Percentiles rank a stretch among this genome's conserved stretches.
These are phyloP conservation scores for Anadara kagoshimensis DNA, from an alignment of 1,140 invertebrate genomes.

Conservation along the genomic window DNA sequence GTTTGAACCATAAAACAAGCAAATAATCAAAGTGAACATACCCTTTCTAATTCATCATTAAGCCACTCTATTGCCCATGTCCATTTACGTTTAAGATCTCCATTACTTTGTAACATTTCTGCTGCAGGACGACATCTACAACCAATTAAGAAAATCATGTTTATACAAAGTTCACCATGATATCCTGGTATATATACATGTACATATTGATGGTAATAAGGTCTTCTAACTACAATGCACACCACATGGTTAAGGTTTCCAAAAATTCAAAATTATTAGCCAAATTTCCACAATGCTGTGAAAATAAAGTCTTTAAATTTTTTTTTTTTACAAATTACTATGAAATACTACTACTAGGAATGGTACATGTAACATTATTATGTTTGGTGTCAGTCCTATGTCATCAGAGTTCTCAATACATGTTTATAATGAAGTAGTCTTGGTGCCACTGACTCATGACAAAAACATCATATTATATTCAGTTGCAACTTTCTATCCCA, in stretches of 20 bases:
- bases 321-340: no score
- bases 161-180: background rate
- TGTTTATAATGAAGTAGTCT: no score
- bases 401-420: no score
- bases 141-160: conserved; percentile 15
- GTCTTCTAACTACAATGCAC: background rate
- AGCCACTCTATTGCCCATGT: conserved; percentile 92
- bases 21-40: conserved; percentile 41
- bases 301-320: no score
- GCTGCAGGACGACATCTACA: conserved; percentile 82
- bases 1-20: no score
- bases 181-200: background rate
- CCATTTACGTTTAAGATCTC: conserved; percentile 90
- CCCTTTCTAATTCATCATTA: conserved; percentile 91
- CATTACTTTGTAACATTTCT: conserved; percentile 84
- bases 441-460: no score
- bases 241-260: background rate
- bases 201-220: background rate
- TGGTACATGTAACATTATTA: no score
- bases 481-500: no score
- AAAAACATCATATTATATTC: no score
- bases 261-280: background rate
- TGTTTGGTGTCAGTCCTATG: no score
- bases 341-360: no score
- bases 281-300: no score